phyloP scores from a whole-genome alignment of 2,888 invertebrate species.

The Dasysyrphus albostriatus region DNA sequence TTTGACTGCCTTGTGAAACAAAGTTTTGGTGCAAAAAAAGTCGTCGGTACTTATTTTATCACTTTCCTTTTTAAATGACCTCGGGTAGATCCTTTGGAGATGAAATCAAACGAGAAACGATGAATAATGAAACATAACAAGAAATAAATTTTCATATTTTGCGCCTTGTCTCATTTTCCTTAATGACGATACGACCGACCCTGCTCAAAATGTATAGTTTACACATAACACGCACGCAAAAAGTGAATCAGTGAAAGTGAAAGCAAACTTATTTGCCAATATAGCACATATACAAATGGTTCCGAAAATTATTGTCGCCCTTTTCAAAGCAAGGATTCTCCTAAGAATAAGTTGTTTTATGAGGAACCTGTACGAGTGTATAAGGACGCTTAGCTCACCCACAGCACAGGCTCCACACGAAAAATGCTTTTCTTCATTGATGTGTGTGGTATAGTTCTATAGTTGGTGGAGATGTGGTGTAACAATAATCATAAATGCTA shows the following conservation, averaged over 20 bases:
- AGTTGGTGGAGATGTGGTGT: constrained; percentile 76
- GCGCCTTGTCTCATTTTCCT: neutral
- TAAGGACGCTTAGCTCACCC: neutral
- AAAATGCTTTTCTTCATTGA: constrained; percentile 23
- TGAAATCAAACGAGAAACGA: no score
- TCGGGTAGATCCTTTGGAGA: no score
- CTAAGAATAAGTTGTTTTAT: constrained; percentile 63
- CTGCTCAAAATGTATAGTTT: constrained; percentile 1
- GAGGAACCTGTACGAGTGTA: constrained; percentile 52
- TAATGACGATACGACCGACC: neutral
- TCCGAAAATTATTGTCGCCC: constrained; percentile 70
- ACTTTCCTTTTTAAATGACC: no score
- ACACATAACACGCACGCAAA: constrained; percentile 43
- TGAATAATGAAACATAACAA: no score
- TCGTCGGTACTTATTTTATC: no score
- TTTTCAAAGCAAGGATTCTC: constrained; percentile 59
- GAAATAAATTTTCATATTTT: no score
- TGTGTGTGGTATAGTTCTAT: neutral
- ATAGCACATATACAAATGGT: constrained; percentile 55
- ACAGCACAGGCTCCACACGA: neutral
- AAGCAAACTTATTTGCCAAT: constrained; percentile 61
- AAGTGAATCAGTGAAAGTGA: constrained; percentile 58
- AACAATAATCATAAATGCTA: constrained; percentile 81
- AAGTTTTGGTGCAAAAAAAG: no score
- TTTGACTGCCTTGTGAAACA: no score